phyloP scores from a whole-genome alignment of 2,888 invertebrate genomes.

The Atrina japonica region DNA sequence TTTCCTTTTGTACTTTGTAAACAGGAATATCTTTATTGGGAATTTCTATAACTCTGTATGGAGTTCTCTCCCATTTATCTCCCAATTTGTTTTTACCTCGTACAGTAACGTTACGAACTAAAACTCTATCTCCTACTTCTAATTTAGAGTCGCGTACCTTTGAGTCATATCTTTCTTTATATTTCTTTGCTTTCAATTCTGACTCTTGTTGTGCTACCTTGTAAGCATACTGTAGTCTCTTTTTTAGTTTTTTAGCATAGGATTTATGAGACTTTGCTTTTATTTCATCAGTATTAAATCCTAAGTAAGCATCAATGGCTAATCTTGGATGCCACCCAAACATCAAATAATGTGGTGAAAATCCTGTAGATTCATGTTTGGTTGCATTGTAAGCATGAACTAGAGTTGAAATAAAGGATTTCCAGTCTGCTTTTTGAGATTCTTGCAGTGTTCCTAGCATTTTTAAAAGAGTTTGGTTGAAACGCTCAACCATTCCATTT shows the following conservation, averaged over 20 bases:
- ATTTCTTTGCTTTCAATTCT: background rate
- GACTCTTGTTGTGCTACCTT: slow-evolving; percentile 13
- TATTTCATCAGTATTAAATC: background rate
- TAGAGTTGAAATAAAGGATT: slow-evolving; percentile 13
- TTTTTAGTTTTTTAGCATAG: slow-evolving; percentile 22
- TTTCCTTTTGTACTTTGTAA: slow-evolving; percentile 22
- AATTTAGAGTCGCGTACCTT: slow-evolving; percentile 10
- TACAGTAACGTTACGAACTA: slow-evolving; percentile 17
- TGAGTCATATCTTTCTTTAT: slow-evolving; percentile 19
- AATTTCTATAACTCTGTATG: background rate
- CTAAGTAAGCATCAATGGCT: slow-evolving; percentile 40
- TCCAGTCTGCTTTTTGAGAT: slow-evolving; percentile 37
- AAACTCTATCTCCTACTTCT: slow-evolving; percentile 23
- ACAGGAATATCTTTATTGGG: slow-evolving; percentile 22
- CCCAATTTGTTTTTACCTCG: slow-evolving; percentile 14
- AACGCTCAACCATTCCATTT: slow-evolving; percentile 49
- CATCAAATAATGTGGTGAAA: slow-evolving; percentile 30
- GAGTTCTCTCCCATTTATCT: slow-evolving; percentile 25
- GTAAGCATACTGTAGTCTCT: slow-evolving; percentile 24
- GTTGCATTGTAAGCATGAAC: too few species aligned
- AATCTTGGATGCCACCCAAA: slow-evolving; percentile 37
- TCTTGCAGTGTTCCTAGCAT: slow-evolving; percentile 33
- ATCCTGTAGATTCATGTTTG: too few species aligned
- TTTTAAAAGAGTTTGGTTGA: slow-evolving; percentile 32
- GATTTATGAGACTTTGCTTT: background rate